Evolutionary conservation across 1,140 invertebrate species (phyloP).

Genomic region (Drosophila tsacasi): DNA sequence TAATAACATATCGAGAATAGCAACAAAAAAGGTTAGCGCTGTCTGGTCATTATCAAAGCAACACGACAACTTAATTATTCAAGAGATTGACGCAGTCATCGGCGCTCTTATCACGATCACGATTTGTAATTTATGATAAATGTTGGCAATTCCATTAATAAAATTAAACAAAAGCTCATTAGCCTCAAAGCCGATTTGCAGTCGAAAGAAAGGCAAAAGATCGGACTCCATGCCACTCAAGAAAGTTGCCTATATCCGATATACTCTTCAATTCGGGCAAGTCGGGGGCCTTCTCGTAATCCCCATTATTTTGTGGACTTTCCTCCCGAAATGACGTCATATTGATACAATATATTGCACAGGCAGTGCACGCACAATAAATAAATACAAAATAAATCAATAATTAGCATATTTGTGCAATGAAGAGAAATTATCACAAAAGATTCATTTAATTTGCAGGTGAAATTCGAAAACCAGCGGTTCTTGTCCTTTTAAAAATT

Average conservation of each 20-base stretch:
- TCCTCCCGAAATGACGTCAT: neutral
- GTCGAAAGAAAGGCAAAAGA: conserved; percentile 40
- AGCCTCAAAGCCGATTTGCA: conserved; percentile 58
- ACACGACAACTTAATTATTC: conserved; percentile 81
- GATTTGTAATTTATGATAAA: conserved; percentile 83
- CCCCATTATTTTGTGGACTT: neutral
- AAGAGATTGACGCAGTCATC: conserved; percentile 49
- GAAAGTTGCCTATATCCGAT: neutral
- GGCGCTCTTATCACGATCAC: conserved; percentile 76
- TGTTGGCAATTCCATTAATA: conserved; percentile 82
- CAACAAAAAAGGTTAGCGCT: conserved; percentile 24
- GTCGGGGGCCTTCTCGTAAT: neutral
- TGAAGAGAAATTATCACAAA: neutral
- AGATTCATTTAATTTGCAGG: neutral
- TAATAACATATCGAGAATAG: conserved; percentile 27
- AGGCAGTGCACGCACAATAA: neutral
- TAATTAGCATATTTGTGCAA: conserved; percentile 3
- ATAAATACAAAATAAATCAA: neutral
- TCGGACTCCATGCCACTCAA: conserved; percentile 18
- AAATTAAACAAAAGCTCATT: conserved; percentile 82
- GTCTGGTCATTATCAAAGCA: conserved; percentile 55
- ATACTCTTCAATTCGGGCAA: conserved; percentile 4
- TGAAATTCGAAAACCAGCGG: neutral
- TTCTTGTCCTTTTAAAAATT: neutral
- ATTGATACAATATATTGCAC: neutral